These are phyloP conservation scores for Yponomeuta cagnagella DNA, from an alignment of 2,888 invertebrate species.

Conservation along the genomic window DNA sequence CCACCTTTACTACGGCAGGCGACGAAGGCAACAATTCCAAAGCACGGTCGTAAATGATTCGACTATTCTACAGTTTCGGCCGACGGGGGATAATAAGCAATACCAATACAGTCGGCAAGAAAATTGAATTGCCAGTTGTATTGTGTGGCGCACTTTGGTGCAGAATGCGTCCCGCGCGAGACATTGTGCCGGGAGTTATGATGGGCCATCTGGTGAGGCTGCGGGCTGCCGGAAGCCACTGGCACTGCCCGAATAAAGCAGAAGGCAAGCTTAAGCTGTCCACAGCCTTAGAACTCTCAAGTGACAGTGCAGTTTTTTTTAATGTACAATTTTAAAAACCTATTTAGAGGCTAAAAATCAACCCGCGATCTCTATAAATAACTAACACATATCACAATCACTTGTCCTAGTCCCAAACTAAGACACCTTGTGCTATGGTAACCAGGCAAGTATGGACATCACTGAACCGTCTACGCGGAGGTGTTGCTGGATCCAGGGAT, in stretches of 20 bases:
- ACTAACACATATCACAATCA: too few species aligned
- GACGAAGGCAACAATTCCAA: constrained; percentile 5
- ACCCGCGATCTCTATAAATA: too few species aligned
- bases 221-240: constrained; percentile 12
- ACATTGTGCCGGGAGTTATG: constrained; percentile 50
- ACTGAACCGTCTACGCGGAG: too few species aligned
- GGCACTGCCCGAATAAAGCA: background rate
- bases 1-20: background rate
- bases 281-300: too few species aligned
- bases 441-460: too few species aligned
- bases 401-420: too few species aligned
- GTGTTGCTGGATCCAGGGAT: too few species aligned
- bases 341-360: too few species aligned
- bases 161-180: constrained; percentile 63
- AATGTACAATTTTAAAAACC: too few species aligned
- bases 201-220: constrained; percentile 35
- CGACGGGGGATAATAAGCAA: constrained; percentile 34
- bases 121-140: constrained; percentile 63
- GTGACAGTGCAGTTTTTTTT: too few species aligned
- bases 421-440: too few species aligned
- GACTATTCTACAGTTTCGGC: constrained; percentile 20
- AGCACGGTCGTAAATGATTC: constrained; percentile 18
- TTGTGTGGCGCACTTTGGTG: constrained; percentile 58
- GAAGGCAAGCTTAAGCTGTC: background rate
- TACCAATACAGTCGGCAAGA: constrained; percentile 61